Evolutionary conservation across 2,888 invertebrate genomes (phyloP).

Genomic region (Andrena trimmerana): DNA sequence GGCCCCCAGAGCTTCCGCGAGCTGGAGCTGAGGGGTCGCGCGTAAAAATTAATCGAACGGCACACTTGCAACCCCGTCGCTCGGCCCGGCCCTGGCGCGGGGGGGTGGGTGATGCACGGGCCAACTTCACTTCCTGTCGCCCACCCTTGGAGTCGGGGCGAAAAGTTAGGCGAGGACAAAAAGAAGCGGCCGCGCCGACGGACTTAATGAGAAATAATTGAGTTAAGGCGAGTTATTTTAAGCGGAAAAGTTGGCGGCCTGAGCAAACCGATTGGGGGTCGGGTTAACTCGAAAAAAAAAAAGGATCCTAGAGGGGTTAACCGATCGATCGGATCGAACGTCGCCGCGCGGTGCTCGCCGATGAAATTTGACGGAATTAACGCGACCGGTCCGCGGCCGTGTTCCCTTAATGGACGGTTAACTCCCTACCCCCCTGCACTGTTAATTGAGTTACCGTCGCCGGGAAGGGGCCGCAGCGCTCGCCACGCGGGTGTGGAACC

Average conservation of each 20-base stretch:
- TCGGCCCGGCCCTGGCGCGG: not conserved
- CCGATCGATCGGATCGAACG: constrained; percentile 12
- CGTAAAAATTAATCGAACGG: constrained; percentile 45
- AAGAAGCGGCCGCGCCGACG: constrained; percentile 54
- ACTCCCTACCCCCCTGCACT: not conserved
- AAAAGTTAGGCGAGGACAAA: constrained; percentile 61
- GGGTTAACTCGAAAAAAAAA: not conserved
- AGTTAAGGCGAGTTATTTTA: constrained; percentile 74
- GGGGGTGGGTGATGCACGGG: not conserved
- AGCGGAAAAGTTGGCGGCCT: constrained; percentile 70
- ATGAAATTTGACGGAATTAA: constrained; percentile 30
- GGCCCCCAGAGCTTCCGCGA: not conserved
- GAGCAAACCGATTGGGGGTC: constrained; percentile 51
- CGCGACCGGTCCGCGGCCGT: not conserved
- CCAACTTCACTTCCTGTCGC: not conserved
- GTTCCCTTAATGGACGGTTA: constrained; percentile 23
- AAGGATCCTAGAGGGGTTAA: constrained; percentile 8
- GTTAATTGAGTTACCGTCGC: constrained; percentile 10
- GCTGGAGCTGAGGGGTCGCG: not conserved
- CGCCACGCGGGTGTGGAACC: not conserved
- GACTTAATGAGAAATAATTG: constrained; percentile 75
- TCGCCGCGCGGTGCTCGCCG: not conserved
- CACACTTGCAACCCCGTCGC: constrained; percentile 10
- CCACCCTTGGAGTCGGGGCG: constrained; percentile 7
- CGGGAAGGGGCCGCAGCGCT: not conserved